Evolutionary conservation across 2,888 invertebrate genomes (phyloP), one percentile per base, ranked within the genome.

Genomic region (Cantharis lateralis): DNA sequence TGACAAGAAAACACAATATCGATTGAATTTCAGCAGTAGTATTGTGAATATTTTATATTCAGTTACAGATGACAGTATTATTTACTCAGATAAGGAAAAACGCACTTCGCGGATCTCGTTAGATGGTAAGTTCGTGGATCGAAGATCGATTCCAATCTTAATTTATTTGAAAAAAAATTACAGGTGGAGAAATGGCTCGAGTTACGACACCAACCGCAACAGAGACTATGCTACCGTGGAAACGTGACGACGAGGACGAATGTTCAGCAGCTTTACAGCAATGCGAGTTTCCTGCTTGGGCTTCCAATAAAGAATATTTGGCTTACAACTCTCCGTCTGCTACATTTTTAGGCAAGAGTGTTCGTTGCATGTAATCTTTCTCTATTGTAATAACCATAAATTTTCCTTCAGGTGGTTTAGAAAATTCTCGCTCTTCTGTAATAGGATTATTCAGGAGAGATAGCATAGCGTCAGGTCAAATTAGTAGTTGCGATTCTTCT

Each of bases 271-370:
- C 90, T 20, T 84, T 87, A 90, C 92, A 82, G 92, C 94, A 82
- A 88, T 94, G 95, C 64, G 97, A 98, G 88, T 97, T 97, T 86
- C 98, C 98, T 11, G 93, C 96, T 13, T 98, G 98, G 98, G 97
- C 97, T 66, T 95, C 96, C 48, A 98, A 97, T 88, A 96, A 97
- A 87, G 97, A 98, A 85, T 98, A 98, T 87, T 90, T 97, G 84
- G 95, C 96, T 13, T 97, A 97, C 86, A 95, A 93, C 87, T 97
- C 97, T 71, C 97, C 97, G 2, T 96, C 96, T 10, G 95, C 96
- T 71, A 97, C 96, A 75, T 96, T 96, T 89, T 90, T 97, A 90
- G 96, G 96, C 96, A 91, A 90, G 64, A 16, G 4, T 18, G 18
- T 18, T 64, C 20, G 18, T 11, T 20, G 13, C 11, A 20, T 63